Evolutionary conservation across 2,888 invertebrate species (phyloP).

Genomic region (Heliconius hortense): DNA sequence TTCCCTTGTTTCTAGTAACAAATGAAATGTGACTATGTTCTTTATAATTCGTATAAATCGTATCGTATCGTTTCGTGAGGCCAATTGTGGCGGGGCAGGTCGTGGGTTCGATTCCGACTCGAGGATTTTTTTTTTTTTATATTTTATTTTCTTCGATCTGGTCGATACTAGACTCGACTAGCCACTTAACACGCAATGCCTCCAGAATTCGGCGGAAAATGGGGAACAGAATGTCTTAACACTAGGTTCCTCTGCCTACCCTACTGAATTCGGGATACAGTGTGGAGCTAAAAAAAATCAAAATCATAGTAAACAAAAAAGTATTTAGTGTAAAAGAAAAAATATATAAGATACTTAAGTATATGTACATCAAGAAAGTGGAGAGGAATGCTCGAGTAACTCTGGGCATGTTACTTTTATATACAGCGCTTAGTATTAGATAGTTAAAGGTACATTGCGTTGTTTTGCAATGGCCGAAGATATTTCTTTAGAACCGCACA

Average conservation of each 20-base stretch:
- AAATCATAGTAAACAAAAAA: too few species aligned
- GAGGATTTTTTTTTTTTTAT: background rate
- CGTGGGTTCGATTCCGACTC: background rate
- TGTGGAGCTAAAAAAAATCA: too few species aligned
- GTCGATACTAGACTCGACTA: too few species aligned
- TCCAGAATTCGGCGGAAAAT: too few species aligned
- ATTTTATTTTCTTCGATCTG: background rate
- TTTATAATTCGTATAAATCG: background rate
- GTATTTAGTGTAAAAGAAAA: too few species aligned
- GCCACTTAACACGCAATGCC: too few species aligned
- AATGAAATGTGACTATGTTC: background rate
- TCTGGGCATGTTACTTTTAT: conserved; percentile 35
- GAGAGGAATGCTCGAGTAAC: conserved; percentile 41
- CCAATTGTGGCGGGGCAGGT: too few species aligned
- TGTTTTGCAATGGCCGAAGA: conserved; percentile 38
- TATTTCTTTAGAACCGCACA: conserved; percentile 59
- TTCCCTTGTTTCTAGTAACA: background rate
- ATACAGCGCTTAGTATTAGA: conserved; percentile 33
- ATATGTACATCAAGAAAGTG: conserved; percentile 33
- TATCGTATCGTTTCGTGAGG: background rate
- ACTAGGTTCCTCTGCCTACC: too few species aligned
- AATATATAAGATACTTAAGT: conserved; percentile 18
- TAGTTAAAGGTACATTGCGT: conserved; percentile 50
- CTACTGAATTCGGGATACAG: too few species aligned
- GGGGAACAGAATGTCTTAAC: too few species aligned